Percentiles rank a stretch among this genome's conserved stretches.
These are phyloP conservation scores for Thripadectes ignobilis DNA, from an alignment of 2,797 vertebrate genomes.

Conservation along the genomic window DNA sequence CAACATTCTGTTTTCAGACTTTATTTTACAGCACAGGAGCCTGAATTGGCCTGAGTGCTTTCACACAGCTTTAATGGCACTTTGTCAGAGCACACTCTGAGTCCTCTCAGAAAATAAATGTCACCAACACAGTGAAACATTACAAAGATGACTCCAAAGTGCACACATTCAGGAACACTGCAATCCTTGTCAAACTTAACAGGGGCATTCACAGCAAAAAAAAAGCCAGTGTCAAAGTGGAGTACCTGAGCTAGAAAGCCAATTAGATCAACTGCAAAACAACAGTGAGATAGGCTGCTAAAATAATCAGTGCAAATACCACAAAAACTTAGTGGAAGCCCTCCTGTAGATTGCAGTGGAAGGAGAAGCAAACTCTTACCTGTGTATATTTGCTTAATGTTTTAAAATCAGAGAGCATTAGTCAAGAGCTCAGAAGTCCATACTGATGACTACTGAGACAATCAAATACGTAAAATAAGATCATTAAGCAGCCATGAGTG, in stretches of 20 bases:
- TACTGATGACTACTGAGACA: not conserved
- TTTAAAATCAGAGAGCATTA: not conserved
- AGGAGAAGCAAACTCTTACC: not conserved
- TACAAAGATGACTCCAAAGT: constrained; percentile 5
- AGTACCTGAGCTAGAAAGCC: not conserved
- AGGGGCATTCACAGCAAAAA: not conserved
- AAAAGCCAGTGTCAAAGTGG: not conserved
- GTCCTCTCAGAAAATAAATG: not conserved
- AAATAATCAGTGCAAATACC: not conserved
- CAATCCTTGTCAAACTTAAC: not conserved
- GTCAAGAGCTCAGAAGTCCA: not conserved
- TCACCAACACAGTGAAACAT: not conserved
- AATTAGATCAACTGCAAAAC: not conserved
- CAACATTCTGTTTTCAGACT: not conserved
- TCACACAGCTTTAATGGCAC: not conserved
- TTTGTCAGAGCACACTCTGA: not conserved
- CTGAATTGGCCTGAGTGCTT: not conserved
- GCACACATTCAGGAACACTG: not conserved
- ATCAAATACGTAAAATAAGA: not conserved
- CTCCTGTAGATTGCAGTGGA: not conserved
- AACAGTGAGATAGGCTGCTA: not conserved
- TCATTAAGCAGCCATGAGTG: not conserved
- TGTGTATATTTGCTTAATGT: not conserved
- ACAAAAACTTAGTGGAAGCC: not conserved
- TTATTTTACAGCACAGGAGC: not conserved